Percentiles rank a stretch among this genome's conserved stretches.
Evolutionary conservation across 2,888 invertebrate genomes (phyloP).

Genomic region (Polydrusus cervinus): DNA sequence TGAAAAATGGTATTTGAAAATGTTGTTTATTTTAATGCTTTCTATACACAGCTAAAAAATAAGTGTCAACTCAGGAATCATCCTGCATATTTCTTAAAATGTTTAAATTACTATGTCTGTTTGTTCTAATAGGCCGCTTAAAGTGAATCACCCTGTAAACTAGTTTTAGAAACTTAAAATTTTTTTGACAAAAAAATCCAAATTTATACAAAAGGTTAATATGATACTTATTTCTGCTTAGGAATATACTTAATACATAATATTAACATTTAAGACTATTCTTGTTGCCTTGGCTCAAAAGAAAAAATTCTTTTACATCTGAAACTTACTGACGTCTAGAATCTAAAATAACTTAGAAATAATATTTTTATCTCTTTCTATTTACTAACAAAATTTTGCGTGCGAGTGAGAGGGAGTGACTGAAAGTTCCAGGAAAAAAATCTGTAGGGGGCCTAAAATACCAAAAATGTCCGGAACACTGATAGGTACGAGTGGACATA

Average conservation of each 20-base stretch:
- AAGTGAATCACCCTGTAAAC: too few species aligned
- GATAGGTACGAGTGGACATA: conserved; percentile 69
- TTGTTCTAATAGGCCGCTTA: too few species aligned
- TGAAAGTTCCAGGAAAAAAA: conserved; percentile 51
- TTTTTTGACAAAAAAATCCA: too few species aligned
- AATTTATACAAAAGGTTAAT: too few species aligned
- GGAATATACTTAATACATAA: neutral
- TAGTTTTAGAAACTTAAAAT: too few species aligned
- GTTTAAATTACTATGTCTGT: too few species aligned
- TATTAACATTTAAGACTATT: neutral
- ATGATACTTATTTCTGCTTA: too few species aligned
- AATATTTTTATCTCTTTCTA: neutral
- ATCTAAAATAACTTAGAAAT: neutral
- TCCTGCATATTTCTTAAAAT: too few species aligned
- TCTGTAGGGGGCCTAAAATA: conserved; percentile 56
- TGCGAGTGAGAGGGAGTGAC: conserved; percentile 40
- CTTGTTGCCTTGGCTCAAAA: neutral
- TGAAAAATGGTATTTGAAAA: too few species aligned
- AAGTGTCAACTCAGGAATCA: too few species aligned
- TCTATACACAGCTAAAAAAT: too few species aligned
- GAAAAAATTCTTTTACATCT: neutral
- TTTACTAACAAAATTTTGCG: conserved; percentile 41
- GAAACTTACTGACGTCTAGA: neutral
- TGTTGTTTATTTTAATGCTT: too few species aligned
- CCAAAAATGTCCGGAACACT: conserved; percentile 52